A percentile compares a stretch with the other conserved stretches of the same genome.
phyloP scores from a whole-genome alignment of 2,797 vertebrate genomes.

The Triplophysa yarkandensis region DNA sequence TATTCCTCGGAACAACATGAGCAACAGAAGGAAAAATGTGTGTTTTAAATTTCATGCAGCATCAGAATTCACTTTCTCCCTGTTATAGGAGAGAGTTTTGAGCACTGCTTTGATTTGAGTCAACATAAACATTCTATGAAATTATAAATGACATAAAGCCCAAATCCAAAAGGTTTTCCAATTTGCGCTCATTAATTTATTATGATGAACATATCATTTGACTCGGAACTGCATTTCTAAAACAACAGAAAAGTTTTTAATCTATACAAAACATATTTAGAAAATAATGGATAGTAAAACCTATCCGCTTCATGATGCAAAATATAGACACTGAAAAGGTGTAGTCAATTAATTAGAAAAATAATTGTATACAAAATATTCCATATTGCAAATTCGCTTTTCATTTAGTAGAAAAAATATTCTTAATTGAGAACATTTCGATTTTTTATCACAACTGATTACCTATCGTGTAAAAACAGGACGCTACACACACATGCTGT shows the following conservation, averaged over 20 bases:
- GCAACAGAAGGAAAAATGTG: constrained; percentile 39
- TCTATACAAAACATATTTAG: not conserved
- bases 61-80: too few relatives aligned
- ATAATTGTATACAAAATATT: not conserved
- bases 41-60: not conserved
- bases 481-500: constrained; percentile 7
- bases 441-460: not conserved
- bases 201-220: not conserved
- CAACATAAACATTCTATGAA: too few relatives aligned
- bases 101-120: too few relatives aligned
- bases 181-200: not conserved
- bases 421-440: constrained; percentile 50
- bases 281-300: not conserved
- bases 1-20: constrained; percentile 30
- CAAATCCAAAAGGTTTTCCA: too few relatives aligned
- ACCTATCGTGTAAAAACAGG: constrained; percentile 16
- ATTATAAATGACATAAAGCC: too few relatives aligned
- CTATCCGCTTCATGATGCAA: not conserved
- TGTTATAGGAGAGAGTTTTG: not conserved
- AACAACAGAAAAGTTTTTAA: not conserved
- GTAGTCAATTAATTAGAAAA: not conserved
- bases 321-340: not conserved
- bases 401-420: not conserved
- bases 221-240: not conserved
- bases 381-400: constrained; percentile 11